Conservation (phyloP, 2,113 vertebrate species). For the Stigmatopora nigra region DNA sequence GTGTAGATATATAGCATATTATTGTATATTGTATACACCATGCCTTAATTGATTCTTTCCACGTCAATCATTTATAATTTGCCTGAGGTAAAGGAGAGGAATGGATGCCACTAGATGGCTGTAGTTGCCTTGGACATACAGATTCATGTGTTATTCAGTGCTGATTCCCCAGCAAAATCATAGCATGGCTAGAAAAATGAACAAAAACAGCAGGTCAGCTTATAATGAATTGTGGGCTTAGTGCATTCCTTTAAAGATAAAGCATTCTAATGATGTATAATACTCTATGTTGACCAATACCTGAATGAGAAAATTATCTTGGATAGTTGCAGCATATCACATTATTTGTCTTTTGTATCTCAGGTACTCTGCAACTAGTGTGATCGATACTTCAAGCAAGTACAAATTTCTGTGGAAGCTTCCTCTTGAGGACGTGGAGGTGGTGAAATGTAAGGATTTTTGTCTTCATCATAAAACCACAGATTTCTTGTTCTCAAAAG, state of each 20-base stretch:
- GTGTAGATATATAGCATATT: too few relatives aligned
- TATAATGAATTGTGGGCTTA: too few relatives aligned
- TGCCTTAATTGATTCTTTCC: not conserved
- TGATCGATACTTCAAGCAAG: constrained; percentile 95
- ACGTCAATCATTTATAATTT: not conserved
- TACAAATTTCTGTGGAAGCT: constrained; percentile 98
- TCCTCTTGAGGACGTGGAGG: constrained; percentile 85
- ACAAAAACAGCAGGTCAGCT: too few relatives aligned
- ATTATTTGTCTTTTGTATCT: not conserved
- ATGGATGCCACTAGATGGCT: not conserved
- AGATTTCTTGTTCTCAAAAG: not conserved
- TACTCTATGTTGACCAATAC: too few relatives aligned
- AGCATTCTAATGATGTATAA: too few relatives aligned
- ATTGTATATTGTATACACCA: too few relatives aligned
- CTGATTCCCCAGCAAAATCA: too few relatives aligned
- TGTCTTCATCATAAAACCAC: not conserved
- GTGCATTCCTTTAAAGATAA: too few relatives aligned
- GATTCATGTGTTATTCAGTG: too few relatives aligned
- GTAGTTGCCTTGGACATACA: not conserved
- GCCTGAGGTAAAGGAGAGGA: not conserved
- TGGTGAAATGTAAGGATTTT: constrained; percentile 83
- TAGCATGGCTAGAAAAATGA: too few relatives aligned
- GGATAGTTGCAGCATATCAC: not conserved
- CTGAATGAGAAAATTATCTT: not conserved
- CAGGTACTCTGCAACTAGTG: constrained; percentile 90